A percentile compares a stretch with the other conserved stretches of the same genome.
These are phyloP conservation scores for Eudasyphora cyanicolor DNA, from an alignment of 2,888 invertebrate genomes.

Conservation along the genomic window DNA sequence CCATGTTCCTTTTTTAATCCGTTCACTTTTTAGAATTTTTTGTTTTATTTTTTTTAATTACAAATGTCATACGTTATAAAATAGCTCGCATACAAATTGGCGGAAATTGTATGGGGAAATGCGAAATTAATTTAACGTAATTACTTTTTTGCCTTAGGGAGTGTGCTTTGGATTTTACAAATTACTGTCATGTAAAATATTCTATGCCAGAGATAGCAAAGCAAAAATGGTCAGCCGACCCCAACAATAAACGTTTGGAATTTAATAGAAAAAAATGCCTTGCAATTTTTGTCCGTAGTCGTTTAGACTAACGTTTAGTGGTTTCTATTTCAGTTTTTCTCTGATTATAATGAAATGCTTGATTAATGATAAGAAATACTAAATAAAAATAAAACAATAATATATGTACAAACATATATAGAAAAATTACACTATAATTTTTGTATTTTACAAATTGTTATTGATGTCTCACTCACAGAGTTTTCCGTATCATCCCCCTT, in stretches of 20 bases:
- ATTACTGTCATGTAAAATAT: conserved; percentile 5
- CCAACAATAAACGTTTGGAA: background rate
- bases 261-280: conserved; percentile 15
- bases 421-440: conserved; percentile 27
- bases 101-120: conserved; percentile 40
- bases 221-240: conserved; percentile 17
- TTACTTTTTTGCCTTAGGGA: conserved; percentile 33
- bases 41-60: too few species aligned
- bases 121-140: conserved; percentile 53
- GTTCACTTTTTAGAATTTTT: too few species aligned
- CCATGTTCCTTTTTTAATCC: too few species aligned
- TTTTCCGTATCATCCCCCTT: background rate
- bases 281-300: conserved; percentile 14
- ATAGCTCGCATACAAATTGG: conserved; percentile 54
- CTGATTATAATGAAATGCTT: conserved; percentile 55
- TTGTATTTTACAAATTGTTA: conserved; percentile 44
- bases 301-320: background rate
- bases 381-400: conserved; percentile 17
- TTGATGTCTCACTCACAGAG: conserved; percentile 52
- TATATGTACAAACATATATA: background rate
- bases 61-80: conserved; percentile 47
- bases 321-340: conserved; percentile 36
- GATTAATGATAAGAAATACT: conserved; percentile 62
- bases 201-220: background rate
- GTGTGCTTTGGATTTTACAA: background rate